Conservation (phyloP, 2,797 vertebrate species). For the Tamandua tetradactyla region DNA sequence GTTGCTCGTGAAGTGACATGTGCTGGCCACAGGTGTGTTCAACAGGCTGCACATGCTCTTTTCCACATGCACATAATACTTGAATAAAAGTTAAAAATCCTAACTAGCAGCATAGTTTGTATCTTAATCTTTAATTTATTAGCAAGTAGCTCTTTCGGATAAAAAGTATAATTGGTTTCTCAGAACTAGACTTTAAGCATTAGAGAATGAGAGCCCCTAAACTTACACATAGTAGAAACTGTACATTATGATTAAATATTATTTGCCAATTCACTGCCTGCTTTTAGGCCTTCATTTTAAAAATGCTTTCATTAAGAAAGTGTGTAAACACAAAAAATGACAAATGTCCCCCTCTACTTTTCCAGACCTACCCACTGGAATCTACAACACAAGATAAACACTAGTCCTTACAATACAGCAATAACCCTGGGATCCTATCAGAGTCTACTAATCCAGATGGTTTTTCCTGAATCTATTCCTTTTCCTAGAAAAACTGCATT, state of each 20-base stretch:
- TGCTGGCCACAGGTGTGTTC: fast-evolving
- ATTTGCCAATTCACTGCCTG: neutral
- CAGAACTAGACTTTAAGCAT: conserved; percentile 22
- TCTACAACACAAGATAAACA: neutral
- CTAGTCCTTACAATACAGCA: neutral
- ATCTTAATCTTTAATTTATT: neutral
- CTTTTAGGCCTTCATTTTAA: conserved; percentile 2
- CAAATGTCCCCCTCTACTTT: neutral
- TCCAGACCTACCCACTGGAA: neutral
- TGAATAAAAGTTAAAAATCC: neutral
- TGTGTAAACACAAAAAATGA: neutral
- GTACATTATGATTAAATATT: neutral
- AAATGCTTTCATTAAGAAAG: conserved; percentile 7
- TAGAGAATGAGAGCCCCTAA: neutral
- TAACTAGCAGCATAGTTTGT: neutral
- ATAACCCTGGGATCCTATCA: neutral
- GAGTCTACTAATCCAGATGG: neutral
- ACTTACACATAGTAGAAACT: neutral
- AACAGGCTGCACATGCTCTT: neutral
- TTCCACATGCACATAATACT: neutral
- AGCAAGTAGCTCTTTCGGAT: neutral
- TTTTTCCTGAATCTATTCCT: neutral
- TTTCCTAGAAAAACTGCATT: neutral
- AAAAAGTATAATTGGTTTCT: neutral
- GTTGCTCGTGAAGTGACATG: fast-evolving